phyloP scores from a whole-genome alignment of 30 jellyfish, hydroid and myxozoan genomes.

The Hydractinia echinata region DNA sequence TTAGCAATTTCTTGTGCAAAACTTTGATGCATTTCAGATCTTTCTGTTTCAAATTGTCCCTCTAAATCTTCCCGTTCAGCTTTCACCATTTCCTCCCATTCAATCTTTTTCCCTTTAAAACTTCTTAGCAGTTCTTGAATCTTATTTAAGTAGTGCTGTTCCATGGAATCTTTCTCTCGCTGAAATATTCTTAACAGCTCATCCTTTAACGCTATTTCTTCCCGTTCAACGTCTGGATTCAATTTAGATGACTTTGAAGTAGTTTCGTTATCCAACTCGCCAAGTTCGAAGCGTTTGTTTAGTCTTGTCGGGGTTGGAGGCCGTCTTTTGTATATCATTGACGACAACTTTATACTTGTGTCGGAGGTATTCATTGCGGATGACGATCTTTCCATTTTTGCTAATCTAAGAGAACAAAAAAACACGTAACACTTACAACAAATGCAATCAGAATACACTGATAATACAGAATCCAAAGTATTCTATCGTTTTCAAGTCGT shows the following conservation, averaged over 20 bases:
- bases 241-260: constrained; percentile 14
- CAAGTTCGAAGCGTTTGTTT: constrained; percentile 8
- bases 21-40: constrained; percentile 55
- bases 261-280: constrained; percentile 13
- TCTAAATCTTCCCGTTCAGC: constrained; percentile 79
- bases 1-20: constrained; percentile 70
- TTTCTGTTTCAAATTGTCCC: constrained; percentile 71
- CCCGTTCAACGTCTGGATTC: constrained; percentile 17
- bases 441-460: too few species aligned
- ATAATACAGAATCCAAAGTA: too few species aligned
- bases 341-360: not conserved
- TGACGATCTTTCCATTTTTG: not conserved
- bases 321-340: constrained; percentile 10
- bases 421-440: too few species aligned
- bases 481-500: too few species aligned
- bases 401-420: too few species aligned
- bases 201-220: constrained; percentile 65
- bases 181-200: constrained; percentile 68
- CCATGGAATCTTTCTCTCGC: constrained; percentile 89
- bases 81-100: constrained; percentile 88
- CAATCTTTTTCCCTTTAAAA: constrained; percentile 66
- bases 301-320: constrained; percentile 17
- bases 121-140: constrained; percentile 75
- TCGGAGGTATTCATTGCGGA: not conserved
- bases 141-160: constrained; percentile 49